Percentiles rank a stretch among this genome's conserved stretches.
phyloP scores from a whole-genome alignment of 2,797 vertebrate species.

The Sebastes alutus region DNA sequence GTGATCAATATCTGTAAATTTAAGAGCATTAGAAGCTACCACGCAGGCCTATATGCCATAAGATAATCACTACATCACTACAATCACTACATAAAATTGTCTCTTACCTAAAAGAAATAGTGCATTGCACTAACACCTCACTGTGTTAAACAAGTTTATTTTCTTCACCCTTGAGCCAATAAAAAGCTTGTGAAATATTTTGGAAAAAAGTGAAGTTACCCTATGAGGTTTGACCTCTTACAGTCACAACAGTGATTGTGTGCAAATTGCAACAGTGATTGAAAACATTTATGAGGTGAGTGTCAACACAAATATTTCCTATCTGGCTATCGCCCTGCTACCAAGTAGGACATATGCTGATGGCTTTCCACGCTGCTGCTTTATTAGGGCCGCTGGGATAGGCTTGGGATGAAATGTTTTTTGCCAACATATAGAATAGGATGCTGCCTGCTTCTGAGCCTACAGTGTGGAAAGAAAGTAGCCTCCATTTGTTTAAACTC shows the following conservation, averaged over 20 bases:
- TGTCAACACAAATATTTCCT: background rate
- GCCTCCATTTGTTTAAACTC: conserved; percentile 7
- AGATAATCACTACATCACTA: background rate
- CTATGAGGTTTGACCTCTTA: background rate
- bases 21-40: background rate
- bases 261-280: background rate
- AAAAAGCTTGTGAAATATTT: background rate
- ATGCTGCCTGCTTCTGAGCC: conserved; percentile 44
- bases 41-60: background rate
- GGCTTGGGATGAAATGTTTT: conserved; percentile 16
- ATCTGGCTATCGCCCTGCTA: background rate
- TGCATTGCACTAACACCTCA: background rate
- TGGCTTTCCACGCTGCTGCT: conserved; percentile 53
- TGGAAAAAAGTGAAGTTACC: background rate
- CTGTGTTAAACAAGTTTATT: background rate
- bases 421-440: conserved; percentile 42
- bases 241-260: background rate
- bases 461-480: background rate
- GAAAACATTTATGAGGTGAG: background rate
- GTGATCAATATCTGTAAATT: background rate
- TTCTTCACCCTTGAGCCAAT: background rate
- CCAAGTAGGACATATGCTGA: conserved; percentile 10
- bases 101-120: background rate
- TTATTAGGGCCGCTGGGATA: conserved; percentile 32
- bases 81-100: background rate